These are phyloP conservation scores for Drosophila setosimentum DNA, from an alignment of 2,888 invertebrate genomes.

Conservation along the genomic window DNA sequence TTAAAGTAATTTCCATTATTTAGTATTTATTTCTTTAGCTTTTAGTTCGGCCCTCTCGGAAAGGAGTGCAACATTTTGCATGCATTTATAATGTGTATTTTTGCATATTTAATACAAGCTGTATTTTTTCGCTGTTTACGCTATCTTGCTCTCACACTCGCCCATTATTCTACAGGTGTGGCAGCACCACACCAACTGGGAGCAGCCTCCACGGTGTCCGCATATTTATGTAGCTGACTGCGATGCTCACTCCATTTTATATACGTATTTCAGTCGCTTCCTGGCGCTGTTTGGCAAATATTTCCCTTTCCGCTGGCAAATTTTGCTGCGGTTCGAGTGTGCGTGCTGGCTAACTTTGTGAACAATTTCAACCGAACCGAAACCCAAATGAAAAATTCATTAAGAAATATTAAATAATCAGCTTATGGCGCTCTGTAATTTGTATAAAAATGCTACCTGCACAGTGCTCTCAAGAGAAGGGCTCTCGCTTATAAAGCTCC, in stretches of 20 bases:
- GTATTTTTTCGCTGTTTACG: slow-evolving; percentile 31
- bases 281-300: slow-evolving; percentile 39
- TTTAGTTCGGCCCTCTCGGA: background rate
- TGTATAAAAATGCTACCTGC: slow-evolving; percentile 13
- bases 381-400: slow-evolving; percentile 62
- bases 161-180: slow-evolving; percentile 24
- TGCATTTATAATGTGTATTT: slow-evolving; percentile 69
- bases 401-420: slow-evolving; percentile 78
- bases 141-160: background rate
- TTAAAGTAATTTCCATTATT: slow-evolving; percentile 43
- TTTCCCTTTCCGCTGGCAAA: slow-evolving; percentile 44
- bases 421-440: slow-evolving; percentile 55
- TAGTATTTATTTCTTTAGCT: slow-evolving; percentile 15
- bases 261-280: slow-evolving; percentile 1
- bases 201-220: slow-evolving; percentile 6
- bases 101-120: slow-evolving; percentile 68
- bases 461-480: slow-evolving; percentile 5
- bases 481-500: slow-evolving; percentile 1
- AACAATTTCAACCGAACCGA: slow-evolving; percentile 5
- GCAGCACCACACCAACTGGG: background rate
- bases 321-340: slow-evolving; percentile 29
- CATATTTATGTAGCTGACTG: slow-evolving; percentile 34
- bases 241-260: slow-evolving; percentile 23
- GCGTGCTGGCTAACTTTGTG: slow-evolving; percentile 8
- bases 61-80: slow-evolving; percentile 56